Evolutionary conservation across 1,140 invertebrate species (phyloP), one percentile per base, ranked within the genome.

Genomic region (Lasioglossum baleicum): DNA sequence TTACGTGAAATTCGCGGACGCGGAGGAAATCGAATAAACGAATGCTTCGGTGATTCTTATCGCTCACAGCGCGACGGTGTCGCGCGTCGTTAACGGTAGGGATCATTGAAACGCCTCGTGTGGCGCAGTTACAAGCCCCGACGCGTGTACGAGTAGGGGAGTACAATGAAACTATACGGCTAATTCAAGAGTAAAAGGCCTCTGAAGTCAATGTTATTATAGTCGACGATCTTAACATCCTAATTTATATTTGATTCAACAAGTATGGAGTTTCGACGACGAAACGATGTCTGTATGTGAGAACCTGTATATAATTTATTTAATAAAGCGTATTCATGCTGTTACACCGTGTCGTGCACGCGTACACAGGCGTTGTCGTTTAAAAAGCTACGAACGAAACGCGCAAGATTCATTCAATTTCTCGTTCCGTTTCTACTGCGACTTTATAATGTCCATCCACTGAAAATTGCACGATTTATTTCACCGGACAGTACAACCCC

Each of bases 121-220:
- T 35, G 7, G 22, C 15, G 6, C n/a, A 40, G 22, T 64, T 69
- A 35, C 51, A 53, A 53, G 15, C 15, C 68, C 68, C 42, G 11
- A 35, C 31, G 35, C 31, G 40, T 53, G 31, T 15, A 20, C 53
- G 48, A 66, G 22, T 31, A 48, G 26, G 40, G 4, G 60, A 76
- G 26, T 61, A 56, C 56, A 44, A 53, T 53, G 51, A 40, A 75
- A 73, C 76, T 35, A 75, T 87, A 88, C 35, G 69, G 90, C 87
- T 91, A 89, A 88, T 87, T 80, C 88, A 90, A 88, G 77, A 88
- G 74, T 79, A 89, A 92, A 48, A 88, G 90, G 88, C 91, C 91
- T 92, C 90, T 90, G 88, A 91, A 92, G 90, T 92, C 90, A 91
- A 92, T 92, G 90, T 92, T 91, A 90, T 88, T 88, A 90, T 92